These are phyloP conservation scores for Manis crassicaudata DNA, from an alignment of 2,797 vertebrate genomes.

Conservation along the genomic window DNA sequence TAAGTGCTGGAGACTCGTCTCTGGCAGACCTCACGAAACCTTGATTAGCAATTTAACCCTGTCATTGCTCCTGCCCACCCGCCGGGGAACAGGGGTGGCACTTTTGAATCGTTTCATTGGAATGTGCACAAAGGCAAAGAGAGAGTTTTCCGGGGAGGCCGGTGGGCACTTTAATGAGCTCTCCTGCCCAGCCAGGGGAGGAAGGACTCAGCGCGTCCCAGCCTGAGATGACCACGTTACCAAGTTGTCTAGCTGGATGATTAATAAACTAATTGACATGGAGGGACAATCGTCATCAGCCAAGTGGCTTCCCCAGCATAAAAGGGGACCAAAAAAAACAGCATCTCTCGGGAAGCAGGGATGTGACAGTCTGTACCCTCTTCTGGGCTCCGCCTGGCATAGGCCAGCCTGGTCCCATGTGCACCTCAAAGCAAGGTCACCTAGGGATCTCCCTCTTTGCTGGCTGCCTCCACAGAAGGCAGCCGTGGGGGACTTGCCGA, in stretches of 20 bases:
- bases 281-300: background rate
- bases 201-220: background rate
- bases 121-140: background rate
- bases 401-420: conserved; percentile 40
- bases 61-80: conserved; percentile 78
- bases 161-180: conserved; percentile 65
- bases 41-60: conserved; percentile 97
- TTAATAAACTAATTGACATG: background rate
- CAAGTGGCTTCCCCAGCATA: background rate
- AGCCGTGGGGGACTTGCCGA: conserved; percentile 40
- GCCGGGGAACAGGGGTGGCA: conserved; percentile 28
- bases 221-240: background rate
- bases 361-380: background rate
- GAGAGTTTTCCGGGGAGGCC: conserved; percentile 39
- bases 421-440: conserved; percentile 55
- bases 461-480: background rate
- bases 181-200: background rate
- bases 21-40: conserved; percentile 95
- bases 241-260: conserved; percentile 27
- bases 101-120: conserved; percentile 35
- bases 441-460: conserved; percentile 5
- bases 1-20: conserved; percentile 96
- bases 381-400: background rate
- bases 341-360: background rate
- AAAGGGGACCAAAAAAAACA: conserved; percentile 26